phyloP scores from a whole-genome alignment of 2,797 vertebrate species.

The Ctenopoma multispine region DNA sequence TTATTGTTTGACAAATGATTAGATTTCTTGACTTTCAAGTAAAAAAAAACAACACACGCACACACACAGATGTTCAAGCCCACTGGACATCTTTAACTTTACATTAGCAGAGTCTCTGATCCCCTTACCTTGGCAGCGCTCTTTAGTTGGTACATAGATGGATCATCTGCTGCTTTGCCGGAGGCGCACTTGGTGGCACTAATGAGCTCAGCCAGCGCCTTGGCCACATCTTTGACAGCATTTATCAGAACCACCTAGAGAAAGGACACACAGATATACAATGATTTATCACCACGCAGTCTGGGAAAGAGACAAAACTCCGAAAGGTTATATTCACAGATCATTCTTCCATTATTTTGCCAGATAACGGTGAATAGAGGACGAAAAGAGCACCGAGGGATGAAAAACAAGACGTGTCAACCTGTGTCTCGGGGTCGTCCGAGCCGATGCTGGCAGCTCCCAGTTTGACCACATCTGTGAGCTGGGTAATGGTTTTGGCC shows the following conservation, averaged over 20 bases:
- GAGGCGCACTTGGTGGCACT: constrained; percentile 96
- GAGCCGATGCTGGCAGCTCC: constrained; percentile 95
- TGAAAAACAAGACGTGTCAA: constrained; percentile 43
- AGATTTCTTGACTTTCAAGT: neutral
- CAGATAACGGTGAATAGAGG: constrained; percentile 10
- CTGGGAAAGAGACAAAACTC: constrained; percentile 4
- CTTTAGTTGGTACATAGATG: constrained; percentile 99
- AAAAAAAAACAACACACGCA: neutral
- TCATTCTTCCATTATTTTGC: neutral
- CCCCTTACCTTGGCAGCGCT: constrained; percentile 93
- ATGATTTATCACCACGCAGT: constrained; percentile 19
- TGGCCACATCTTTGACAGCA: constrained; percentile 97
- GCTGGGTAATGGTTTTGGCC: constrained; percentile 96
- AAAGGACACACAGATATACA: constrained; percentile 27
- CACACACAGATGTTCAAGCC: neutral
- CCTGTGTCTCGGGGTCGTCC: constrained; percentile 97
- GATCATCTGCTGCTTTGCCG: constrained; percentile 95
- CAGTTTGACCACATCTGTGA: constrained; percentile 96
- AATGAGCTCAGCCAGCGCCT: constrained; percentile 96
- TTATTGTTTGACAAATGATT: neutral
- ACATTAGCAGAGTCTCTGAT: constrained; percentile 5
- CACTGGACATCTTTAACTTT: constrained; percentile 30
- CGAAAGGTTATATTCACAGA: constrained; percentile 25
- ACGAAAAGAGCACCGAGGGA: neutral
- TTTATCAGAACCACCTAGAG: constrained; percentile 96